Percentiles rank a stretch among this genome's conserved stretches.
phyloP scores from a whole-genome alignment of 2,888 invertebrate genomes.

The Sipunculus nudus region DNA sequence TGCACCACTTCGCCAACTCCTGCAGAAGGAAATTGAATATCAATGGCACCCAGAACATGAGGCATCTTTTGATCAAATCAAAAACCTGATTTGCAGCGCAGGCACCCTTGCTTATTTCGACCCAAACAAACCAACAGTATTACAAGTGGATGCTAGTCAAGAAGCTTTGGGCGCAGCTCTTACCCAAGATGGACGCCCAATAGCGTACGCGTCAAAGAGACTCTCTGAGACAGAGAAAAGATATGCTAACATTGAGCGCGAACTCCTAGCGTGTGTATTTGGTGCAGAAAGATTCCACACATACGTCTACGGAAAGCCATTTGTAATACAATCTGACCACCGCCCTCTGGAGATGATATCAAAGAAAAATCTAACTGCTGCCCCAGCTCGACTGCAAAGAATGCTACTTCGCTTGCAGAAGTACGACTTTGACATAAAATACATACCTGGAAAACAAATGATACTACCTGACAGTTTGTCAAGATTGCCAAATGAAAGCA shows the following conservation, averaged over 20 bases:
- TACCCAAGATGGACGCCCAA: constrained; percentile 11
- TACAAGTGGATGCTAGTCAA: constrained; percentile 19
- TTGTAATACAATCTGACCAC: constrained; percentile 24
- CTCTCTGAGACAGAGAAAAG: constrained; percentile 20
- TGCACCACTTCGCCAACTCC: constrained; percentile 18
- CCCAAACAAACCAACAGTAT: constrained; percentile 1
- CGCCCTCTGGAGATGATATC: constrained; percentile 29
- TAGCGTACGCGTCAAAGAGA: constrained; percentile 24
- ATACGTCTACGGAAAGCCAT: constrained; percentile 20
- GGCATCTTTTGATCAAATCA: too few species aligned
- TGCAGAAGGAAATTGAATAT: constrained; percentile 18
- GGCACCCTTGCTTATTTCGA: too few species aligned
- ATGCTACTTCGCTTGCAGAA: constrained; percentile 29
- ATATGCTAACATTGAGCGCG: constrained; percentile 32
- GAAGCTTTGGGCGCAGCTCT: constrained; percentile 29
- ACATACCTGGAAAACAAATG: constrained; percentile 27
- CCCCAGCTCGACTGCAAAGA: constrained; percentile 26
- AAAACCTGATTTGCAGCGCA: too few species aligned
- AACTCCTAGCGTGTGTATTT: constrained; percentile 33
- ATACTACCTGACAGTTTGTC: constrained; percentile 33
- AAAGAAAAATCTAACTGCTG: constrained; percentile 17
- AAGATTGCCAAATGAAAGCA: constrained; percentile 15
- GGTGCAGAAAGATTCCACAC: constrained; percentile 27
- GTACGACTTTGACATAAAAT: constrained; percentile 26
- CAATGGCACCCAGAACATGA: too few species aligned